Evolutionary conservation across 2,888 invertebrate species (phyloP).

Genomic region (Synergus japonicus): DNA sequence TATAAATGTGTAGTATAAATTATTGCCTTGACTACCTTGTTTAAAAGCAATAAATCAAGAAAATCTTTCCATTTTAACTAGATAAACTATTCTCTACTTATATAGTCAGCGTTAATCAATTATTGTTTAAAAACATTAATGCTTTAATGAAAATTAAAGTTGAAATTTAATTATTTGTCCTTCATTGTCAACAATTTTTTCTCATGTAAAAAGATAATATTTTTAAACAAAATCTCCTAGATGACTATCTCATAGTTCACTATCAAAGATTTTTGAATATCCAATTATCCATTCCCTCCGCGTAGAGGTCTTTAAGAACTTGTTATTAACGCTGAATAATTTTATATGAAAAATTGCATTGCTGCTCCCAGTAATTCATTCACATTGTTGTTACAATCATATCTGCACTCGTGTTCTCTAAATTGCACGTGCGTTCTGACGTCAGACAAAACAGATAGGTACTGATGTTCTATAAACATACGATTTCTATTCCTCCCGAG

Average conservation of each 20-base stretch:
- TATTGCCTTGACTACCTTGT: background rate
- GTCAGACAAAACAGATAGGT: conserved; percentile 7
- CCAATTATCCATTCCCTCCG: too few species aligned
- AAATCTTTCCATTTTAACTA: background rate
- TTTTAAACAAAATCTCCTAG: too few species aligned
- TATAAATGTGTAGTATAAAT: background rate
- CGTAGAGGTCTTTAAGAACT: background rate
- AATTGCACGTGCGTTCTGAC: conserved; percentile 33
- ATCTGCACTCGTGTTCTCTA: conserved; percentile 15
- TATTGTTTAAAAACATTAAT: background rate
- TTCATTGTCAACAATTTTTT: too few species aligned
- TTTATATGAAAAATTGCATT: background rate
- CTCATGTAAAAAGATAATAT: too few species aligned
- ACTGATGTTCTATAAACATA: conserved; percentile 28
- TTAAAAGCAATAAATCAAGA: background rate
- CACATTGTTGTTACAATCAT: conserved; percentile 19
- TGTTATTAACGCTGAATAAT: background rate
- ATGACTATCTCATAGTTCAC: too few species aligned
- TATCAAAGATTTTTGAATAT: too few species aligned
- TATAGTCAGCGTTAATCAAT: background rate
- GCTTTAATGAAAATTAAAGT: too few species aligned
- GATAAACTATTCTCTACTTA: background rate
- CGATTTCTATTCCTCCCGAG: conserved; percentile 21
- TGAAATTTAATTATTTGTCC: too few species aligned
- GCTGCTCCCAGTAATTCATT: background rate